These are phyloP conservation scores for Drosophila tani DNA, from an alignment of 1,140 invertebrate species.

Conservation along the genomic window DNA sequence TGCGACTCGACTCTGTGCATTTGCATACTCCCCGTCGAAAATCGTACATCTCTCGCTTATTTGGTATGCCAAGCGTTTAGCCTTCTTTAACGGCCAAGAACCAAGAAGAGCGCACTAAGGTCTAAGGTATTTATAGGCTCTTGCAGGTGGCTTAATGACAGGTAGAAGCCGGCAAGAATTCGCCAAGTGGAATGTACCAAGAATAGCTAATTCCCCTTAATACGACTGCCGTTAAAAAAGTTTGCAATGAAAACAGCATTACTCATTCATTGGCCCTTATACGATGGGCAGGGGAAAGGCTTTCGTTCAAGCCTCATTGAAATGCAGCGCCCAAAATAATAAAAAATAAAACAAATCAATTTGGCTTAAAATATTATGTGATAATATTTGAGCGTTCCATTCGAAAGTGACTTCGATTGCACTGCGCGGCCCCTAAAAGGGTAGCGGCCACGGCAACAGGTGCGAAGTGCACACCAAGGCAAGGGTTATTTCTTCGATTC, in stretches of 20 bases:
- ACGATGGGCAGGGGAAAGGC: conserved; percentile 40
- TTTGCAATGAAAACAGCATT: conserved; percentile 20
- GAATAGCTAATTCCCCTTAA: conserved; percentile 26
- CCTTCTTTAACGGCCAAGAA: conserved; percentile 70
- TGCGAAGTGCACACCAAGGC: conserved; percentile 66
- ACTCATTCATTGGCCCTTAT: conserved; percentile 13
- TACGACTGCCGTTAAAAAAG: background rate
- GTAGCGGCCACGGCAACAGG: conserved; percentile 33
- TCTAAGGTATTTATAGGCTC: conserved; percentile 62
- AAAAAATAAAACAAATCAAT: conserved; percentile 27
- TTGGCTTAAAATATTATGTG: conserved; percentile 77
- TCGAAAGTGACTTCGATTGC: conserved; percentile 79
- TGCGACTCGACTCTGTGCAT: conserved; percentile 37
- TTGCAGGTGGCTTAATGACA: conserved; percentile 55
- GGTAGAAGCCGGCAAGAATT: conserved; percentile 49
- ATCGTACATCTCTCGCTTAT: conserved; percentile 37
- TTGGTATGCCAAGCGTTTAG: conserved; percentile 77
- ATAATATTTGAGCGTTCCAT: conserved; percentile 72
- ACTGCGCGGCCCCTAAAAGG: conserved; percentile 61
- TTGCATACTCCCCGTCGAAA: conserved; percentile 56
- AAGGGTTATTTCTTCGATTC: conserved; percentile 7
- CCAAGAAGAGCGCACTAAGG: conserved; percentile 4
- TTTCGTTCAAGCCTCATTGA: conserved; percentile 53
- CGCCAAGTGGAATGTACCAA: conserved; percentile 22
- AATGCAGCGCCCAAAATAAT: conserved; percentile 63